A percentile compares a stretch with the other conserved stretches of the same genome.
These are phyloP conservation scores for Adelges cooleyi DNA, from an alignment of 1,140 invertebrate species.

Conservation along the genomic window DNA sequence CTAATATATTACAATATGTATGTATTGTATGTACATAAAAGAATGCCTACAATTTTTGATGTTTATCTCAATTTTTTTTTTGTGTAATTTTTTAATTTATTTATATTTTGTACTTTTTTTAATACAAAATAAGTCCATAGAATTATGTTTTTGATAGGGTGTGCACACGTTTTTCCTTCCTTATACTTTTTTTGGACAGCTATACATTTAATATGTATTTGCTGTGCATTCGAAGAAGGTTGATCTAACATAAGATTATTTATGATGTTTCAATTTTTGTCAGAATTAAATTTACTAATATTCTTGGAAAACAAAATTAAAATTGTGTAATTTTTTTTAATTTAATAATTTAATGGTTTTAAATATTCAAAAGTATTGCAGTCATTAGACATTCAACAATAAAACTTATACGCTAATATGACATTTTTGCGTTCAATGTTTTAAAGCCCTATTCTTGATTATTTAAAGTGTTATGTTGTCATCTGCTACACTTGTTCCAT, in stretches of 20 bases:
- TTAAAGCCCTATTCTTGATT: no score
- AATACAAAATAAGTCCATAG: slow-evolving; percentile 29
- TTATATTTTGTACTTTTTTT: slow-evolving; percentile 29
- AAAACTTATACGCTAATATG: slow-evolving; percentile 25
- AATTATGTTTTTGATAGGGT: slow-evolving; percentile 26
- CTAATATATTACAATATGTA: slow-evolving; percentile 25
- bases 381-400: slow-evolving; percentile 26
- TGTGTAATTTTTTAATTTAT: slow-evolving; percentile 29
- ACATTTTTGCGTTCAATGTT: no score
- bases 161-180: slow-evolving; percentile 23
- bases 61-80: slow-evolving; percentile 27
- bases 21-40: slow-evolving; percentile 29
- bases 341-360: slow-evolving; percentile 19
- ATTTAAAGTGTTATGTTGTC: no score
- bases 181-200: slow-evolving; percentile 13
- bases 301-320: neutral
- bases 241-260: slow-evolving; percentile 24
- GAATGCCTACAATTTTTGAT: slow-evolving; percentile 27
- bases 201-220: neutral
- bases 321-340: slow-evolving; percentile 27
- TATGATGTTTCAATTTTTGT: slow-evolving; percentile 11
- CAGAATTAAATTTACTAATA: slow-evolving; percentile 21
- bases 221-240: slow-evolving; percentile 13
- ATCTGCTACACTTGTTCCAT: no score
- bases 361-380: slow-evolving; percentile 11